phyloP scores from a whole-genome alignment of 2,113 vertebrate species.

The Dipodomys merriami region DNA sequence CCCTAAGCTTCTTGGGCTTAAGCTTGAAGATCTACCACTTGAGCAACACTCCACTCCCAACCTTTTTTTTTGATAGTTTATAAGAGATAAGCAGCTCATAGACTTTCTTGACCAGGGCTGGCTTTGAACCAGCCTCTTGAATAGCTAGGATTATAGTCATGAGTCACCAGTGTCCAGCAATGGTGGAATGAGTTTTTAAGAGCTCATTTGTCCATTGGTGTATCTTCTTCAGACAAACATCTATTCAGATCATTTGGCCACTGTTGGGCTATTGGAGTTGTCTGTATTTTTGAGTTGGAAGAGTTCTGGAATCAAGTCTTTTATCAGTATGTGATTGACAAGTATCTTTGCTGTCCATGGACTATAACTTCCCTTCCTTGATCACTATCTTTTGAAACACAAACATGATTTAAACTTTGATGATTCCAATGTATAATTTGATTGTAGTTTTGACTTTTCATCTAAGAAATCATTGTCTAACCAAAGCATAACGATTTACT shows the following conservation, averaged over 20 bases:
- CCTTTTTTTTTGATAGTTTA: no score
- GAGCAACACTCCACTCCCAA: no score
- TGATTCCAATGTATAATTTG: neutral
- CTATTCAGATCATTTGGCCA: neutral
- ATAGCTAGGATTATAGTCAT: no score
- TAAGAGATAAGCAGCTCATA: no score
- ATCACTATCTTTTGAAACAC: neutral
- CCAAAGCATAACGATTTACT: neutral
- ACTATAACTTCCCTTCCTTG: neutral
- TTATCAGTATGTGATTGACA: neutral
- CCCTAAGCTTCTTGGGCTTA: no score
- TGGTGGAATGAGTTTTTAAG: neutral
- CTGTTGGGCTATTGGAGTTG: neutral
- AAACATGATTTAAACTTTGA: neutral
- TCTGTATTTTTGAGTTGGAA: neutral
- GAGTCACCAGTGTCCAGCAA: no score
- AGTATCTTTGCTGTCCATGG: neutral
- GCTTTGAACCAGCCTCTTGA: no score
- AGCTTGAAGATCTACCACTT: no score
- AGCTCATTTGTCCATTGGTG: neutral
- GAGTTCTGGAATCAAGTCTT: neutral
- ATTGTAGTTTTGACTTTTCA: neutral
- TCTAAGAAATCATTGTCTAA: neutral
- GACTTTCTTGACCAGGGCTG: no score
- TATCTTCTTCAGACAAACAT: neutral